phyloP scores from a whole-genome alignment of 2,888 invertebrate genomes.

The Drosophila mimetica region DNA sequence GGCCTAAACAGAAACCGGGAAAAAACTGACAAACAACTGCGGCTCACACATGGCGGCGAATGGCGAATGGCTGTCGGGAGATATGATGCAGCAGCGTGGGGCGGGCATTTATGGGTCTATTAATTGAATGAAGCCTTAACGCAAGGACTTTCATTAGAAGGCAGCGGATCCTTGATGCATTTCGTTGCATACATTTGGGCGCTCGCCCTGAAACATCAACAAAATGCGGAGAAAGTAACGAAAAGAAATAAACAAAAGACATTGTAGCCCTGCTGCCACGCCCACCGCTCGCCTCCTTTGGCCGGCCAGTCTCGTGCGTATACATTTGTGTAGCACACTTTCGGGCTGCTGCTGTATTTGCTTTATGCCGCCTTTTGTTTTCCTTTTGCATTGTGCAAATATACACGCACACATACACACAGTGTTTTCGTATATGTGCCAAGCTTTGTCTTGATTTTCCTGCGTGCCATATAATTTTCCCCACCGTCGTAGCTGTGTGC shows the following conservation, averaged over 20 bases:
- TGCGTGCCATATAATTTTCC: constrained; percentile 50
- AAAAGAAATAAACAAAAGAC: constrained; percentile 35
- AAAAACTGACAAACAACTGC: constrained; percentile 59
- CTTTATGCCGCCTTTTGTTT: constrained; percentile 65
- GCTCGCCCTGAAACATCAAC: constrained; percentile 49
- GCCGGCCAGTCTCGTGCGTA: constrained; percentile 24
- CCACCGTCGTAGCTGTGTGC: neutral
- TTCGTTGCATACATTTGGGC: neutral
- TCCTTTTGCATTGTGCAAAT: constrained; percentile 64
- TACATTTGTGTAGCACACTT: constrained; percentile 70
- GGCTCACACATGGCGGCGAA: constrained; percentile 40
- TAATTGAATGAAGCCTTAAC: constrained; percentile 26
- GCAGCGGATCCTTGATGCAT: constrained; percentile 21
- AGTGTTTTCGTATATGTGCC: constrained; percentile 51
- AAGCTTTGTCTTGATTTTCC: constrained; percentile 64
- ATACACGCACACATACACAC: constrained; percentile 18
- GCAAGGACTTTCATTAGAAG: constrained; percentile 17
- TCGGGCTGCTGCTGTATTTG: constrained; percentile 57
- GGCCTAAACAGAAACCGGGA: constrained; percentile 35
- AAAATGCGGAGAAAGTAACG: constrained; percentile 45
- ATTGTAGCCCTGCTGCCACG: neutral
- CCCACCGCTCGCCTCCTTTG: neutral
- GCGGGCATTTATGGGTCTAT: constrained; percentile 28
- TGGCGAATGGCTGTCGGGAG: neutral
- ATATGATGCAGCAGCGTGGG: constrained; percentile 10